Evolutionary conservation across 2,113 vertebrate genomes (phyloP).

Genomic region (Podilymbus podiceps): DNA sequence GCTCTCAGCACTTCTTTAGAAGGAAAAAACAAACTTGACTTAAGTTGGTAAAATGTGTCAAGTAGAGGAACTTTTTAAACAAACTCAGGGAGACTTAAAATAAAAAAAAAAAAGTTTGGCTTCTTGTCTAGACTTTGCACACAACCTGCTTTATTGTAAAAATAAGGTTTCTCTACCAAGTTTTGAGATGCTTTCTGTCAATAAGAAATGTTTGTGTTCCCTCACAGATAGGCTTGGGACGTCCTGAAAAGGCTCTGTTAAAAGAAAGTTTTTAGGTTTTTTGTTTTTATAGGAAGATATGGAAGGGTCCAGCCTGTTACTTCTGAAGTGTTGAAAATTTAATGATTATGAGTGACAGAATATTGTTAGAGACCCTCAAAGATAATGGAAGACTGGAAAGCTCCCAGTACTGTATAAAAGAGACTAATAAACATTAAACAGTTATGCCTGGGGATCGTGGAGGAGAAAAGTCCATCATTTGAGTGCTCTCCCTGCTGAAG

Average conservation of each 20-base stretch:
- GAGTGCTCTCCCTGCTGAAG: background rate
- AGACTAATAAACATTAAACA: background rate
- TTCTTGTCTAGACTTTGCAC: background rate
- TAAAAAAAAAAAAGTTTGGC: background rate
- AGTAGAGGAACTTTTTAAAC: background rate
- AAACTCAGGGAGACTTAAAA: background rate
- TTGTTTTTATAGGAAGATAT: background rate
- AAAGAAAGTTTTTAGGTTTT: background rate
- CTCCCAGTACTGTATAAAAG: background rate
- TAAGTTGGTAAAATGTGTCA: background rate
- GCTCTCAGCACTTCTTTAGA: background rate
- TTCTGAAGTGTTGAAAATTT: background rate
- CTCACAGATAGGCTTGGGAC: background rate
- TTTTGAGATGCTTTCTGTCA: background rate
- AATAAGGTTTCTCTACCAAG: background rate
- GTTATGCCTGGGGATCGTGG: background rate
- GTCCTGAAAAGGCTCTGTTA: background rate
- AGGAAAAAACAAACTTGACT: slow-evolving; percentile 6
- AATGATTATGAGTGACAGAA: background rate
- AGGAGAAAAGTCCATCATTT: background rate
- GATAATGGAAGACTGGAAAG: background rate
- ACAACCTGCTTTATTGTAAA: background rate
- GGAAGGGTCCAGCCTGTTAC: background rate
- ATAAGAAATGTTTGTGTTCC: background rate
- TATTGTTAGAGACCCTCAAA: background rate